These are phyloP conservation scores for Agrilus biguttatus DNA, from an alignment of 2,888 invertebrate genomes.

Conservation along the genomic window DNA sequence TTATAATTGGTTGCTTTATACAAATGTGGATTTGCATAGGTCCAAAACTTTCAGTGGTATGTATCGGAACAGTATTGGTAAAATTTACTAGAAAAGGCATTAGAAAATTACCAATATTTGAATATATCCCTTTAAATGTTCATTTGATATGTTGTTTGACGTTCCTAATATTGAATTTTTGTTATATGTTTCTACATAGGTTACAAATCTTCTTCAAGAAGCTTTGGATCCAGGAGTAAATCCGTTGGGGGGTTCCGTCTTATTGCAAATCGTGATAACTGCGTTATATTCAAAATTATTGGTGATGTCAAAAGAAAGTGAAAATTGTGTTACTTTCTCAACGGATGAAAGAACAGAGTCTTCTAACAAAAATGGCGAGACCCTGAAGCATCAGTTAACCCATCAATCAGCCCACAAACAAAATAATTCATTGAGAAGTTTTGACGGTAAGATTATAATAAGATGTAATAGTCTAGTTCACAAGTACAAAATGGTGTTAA, in stretches of 20 bases:
- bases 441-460: constrained; percentile 12
- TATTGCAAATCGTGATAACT: constrained; percentile 57
- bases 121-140: too few species aligned
- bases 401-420: constrained; percentile 7
- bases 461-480: too few species aligned
- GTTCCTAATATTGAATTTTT: too few species aligned
- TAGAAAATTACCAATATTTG: too few species aligned
- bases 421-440: constrained; percentile 16
- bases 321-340: constrained; percentile 15
- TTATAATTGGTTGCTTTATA: constrained; percentile 54
- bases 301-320: constrained; percentile 32
- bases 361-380: background rate
- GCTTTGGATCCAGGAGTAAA: constrained; percentile 53
- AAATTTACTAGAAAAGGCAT: too few species aligned
- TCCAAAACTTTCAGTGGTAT: constrained; percentile 34
- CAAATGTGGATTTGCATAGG: constrained; percentile 57
- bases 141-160: constrained; percentile 5
- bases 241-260: constrained; percentile 54
- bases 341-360: constrained; percentile 4
- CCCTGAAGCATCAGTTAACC: constrained; percentile 2
- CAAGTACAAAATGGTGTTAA: too few species aligned
- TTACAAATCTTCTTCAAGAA: constrained; percentile 45
- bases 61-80: background rate
- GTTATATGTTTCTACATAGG: constrained; percentile 1
- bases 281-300: constrained; percentile 53